Conservation (phyloP, 2,113 vertebrate species). For the Mormyrus lacerda region DNA sequence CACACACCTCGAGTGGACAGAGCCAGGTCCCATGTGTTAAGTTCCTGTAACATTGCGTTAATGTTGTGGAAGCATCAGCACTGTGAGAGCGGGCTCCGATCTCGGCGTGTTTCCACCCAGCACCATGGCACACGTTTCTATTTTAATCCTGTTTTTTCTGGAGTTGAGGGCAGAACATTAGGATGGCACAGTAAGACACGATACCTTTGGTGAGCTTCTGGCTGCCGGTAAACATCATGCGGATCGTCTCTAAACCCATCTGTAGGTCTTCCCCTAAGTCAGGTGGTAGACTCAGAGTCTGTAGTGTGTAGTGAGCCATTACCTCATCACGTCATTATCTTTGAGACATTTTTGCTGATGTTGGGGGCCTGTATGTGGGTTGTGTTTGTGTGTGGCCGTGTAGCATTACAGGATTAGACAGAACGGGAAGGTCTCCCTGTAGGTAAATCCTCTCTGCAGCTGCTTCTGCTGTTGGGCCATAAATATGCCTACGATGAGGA, state of each 20-base stretch:
- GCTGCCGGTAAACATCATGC: background rate
- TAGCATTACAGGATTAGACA: background rate
- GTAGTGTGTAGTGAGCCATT: background rate
- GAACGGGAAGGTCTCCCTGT: background rate
- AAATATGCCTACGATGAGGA: background rate
- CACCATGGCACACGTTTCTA: background rate
- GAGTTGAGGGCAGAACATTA: background rate
- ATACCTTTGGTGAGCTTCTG: background rate
- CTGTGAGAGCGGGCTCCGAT: background rate
- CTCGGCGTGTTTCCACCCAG: background rate
- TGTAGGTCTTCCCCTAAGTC: background rate
- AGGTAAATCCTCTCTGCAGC: background rate
- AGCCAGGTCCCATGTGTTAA: background rate
- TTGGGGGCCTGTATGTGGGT: background rate
- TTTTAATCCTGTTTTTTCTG: conserved; percentile 10
- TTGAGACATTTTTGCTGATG: background rate
- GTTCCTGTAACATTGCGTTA: background rate
- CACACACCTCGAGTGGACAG: background rate
- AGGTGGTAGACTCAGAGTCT: background rate
- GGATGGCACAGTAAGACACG: background rate
- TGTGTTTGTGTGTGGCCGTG: background rate
- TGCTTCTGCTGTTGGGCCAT: background rate
- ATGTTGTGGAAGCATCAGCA: background rate
- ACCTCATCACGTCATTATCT: background rate
- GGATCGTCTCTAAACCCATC: background rate